Percentiles rank a stretch among this genome's conserved stretches.
These are phyloP conservation scores for Pangasius krempfi DNA, from an alignment of 2,797 vertebrate species.

Conservation along the genomic window DNA sequence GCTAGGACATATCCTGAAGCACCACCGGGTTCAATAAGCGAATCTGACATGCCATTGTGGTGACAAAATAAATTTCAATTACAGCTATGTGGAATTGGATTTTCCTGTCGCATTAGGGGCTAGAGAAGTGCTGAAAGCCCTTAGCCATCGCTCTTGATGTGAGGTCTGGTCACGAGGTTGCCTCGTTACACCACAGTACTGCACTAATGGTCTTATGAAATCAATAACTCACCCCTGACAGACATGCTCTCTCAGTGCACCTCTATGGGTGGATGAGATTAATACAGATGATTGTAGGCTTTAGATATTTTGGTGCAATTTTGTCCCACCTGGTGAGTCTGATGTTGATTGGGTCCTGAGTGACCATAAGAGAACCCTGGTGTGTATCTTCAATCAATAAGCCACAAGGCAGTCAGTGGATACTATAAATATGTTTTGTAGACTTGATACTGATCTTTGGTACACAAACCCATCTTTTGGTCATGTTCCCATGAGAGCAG, in stretches of 20 bases:
- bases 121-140: constrained; percentile 67
- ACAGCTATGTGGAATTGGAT: constrained; percentile 75
- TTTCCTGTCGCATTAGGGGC: constrained; percentile 71
- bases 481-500: constrained; percentile 24
- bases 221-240: constrained; percentile 75
- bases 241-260: constrained; percentile 67
- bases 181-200: constrained; percentile 59
- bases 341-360: constrained; percentile 50
- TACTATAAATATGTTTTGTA: constrained; percentile 59
- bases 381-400: constrained; percentile 58
- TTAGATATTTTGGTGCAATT: constrained; percentile 59
- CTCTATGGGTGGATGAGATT: constrained; percentile 63
- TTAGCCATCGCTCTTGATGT: constrained; percentile 64
- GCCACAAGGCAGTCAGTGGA: constrained; percentile 39
- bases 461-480: constrained; percentile 24
- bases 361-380: constrained; percentile 54
- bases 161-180: constrained; percentile 56
- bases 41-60: constrained; percentile 61
- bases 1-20: constrained; percentile 55
- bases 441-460: constrained; percentile 53
- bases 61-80: constrained; percentile 80
- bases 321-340: constrained; percentile 65
- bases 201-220: constrained; percentile 69
- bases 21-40: constrained; percentile 64
- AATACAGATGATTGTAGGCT: constrained; percentile 71